phyloP scores from a whole-genome alignment of 2,888 invertebrate species.

The Pseudococcus viburni region DNA sequence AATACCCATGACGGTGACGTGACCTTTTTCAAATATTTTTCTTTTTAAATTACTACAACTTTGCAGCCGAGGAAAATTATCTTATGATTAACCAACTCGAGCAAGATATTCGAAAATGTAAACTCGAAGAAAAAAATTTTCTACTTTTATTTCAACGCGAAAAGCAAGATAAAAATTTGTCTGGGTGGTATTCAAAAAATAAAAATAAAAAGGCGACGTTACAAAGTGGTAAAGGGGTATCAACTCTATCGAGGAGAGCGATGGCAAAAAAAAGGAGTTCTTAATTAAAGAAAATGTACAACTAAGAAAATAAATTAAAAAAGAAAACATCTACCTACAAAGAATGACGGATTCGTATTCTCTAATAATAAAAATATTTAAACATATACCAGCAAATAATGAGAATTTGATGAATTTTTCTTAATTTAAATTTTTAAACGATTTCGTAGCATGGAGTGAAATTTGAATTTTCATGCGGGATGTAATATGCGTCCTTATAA shows the following conservation, averaged over 20 bases:
- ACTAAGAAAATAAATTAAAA: slow-evolving; percentile 23
- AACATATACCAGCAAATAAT: background rate
- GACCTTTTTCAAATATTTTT: background rate
- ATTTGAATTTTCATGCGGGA: background rate
- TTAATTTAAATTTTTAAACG: slow-evolving; percentile 12
- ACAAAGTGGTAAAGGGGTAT: background rate
- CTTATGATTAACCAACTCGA: slow-evolving; percentile 9
- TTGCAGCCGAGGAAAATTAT: background rate
- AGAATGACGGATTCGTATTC: background rate
- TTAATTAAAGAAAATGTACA: slow-evolving; percentile 25
- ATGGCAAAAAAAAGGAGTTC: background rate
- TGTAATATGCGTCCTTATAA: slow-evolving; percentile 1
- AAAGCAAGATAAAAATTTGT: slow-evolving; percentile 1
- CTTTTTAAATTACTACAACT: background rate
- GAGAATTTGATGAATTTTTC: slow-evolving; percentile 12
- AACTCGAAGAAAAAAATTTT: background rate
- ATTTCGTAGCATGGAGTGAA: background rate
- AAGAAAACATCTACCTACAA: background rate
- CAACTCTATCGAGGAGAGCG: background rate
- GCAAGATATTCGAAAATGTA: background rate
- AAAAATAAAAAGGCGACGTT: slow-evolving; percentile 1
- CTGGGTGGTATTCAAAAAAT: background rate
- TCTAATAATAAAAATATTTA: background rate
- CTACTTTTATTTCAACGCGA: background rate
- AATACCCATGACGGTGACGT: background rate